These are phyloP conservation scores for Nothobranchius furzeri DNA, from an alignment of 2,113 vertebrate species.

Conservation along the genomic window DNA sequence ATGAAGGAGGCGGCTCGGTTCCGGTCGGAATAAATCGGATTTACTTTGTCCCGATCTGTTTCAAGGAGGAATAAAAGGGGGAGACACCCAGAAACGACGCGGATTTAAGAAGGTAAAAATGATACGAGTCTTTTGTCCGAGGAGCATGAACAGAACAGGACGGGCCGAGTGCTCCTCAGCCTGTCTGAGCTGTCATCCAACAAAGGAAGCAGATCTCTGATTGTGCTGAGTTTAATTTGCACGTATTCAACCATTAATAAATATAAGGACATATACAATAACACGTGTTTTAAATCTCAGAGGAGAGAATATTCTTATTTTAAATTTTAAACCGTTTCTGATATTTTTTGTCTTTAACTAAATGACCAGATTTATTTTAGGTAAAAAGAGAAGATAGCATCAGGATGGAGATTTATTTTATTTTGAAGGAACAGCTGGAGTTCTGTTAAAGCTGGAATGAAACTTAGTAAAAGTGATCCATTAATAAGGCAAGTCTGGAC, in stretches of 20 bases:
- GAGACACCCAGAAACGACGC: slow-evolving; percentile 12
- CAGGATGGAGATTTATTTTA: too few relatives aligned
- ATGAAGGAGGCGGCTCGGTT: slow-evolving; percentile 60
- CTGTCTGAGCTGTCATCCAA: slow-evolving; percentile 64
- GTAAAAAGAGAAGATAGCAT: not conserved
- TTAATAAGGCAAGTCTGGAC: slow-evolving; percentile 12
- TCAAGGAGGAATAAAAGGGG: not conserved
- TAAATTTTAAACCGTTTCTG: too few relatives aligned
- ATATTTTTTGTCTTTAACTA: too few relatives aligned
- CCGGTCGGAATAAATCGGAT: slow-evolving; percentile 57
- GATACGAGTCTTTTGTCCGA: slow-evolving; percentile 36
- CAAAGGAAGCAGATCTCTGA: slow-evolving; percentile 47
- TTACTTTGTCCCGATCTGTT: slow-evolving; percentile 26
- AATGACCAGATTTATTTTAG: too few relatives aligned
- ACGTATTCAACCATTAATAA: not conserved
- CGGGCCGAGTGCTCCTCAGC: slow-evolving; percentile 55
- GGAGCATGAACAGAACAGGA: slow-evolving; percentile 41
- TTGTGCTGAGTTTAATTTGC: not conserved
- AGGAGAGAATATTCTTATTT: slow-evolving; percentile 7
- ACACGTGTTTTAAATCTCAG: slow-evolving; percentile 27
- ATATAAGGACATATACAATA: not conserved
- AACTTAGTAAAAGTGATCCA: not conserved
- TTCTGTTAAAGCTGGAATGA: not conserved
- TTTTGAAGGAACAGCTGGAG: too few relatives aligned
- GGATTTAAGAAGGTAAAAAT: slow-evolving; percentile 53